phyloP scores from a whole-genome alignment of 2,888 invertebrate genomes.

The Agrotis ipsilon region DNA sequence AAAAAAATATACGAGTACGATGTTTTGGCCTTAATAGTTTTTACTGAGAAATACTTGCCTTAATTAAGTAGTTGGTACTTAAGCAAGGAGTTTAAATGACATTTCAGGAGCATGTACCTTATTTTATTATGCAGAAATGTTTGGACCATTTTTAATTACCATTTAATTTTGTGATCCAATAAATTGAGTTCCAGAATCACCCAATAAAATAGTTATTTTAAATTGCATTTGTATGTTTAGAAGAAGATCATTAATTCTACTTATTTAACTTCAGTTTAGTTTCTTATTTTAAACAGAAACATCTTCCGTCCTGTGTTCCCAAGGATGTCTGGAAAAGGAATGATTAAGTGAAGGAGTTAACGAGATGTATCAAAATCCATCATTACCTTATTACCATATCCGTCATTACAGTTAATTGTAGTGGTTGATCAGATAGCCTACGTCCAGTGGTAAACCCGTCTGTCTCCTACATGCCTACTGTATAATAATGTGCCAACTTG shows the following conservation, averaged over 20 bases:
- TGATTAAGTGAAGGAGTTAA: constrained; percentile 6
- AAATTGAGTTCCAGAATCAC: constrained; percentile 34
- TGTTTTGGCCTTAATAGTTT: constrained; percentile 61
- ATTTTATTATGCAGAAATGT: constrained; percentile 58
- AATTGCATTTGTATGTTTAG: constrained; percentile 24
- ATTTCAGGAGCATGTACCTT: constrained; percentile 53
- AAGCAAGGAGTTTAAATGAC: constrained; percentile 63
- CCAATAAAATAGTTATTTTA: constrained; percentile 36
- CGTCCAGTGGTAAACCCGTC: constrained; percentile 33
- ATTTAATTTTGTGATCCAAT: constrained; percentile 38
- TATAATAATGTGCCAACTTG: constrained; percentile 27
- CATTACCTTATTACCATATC: constrained; percentile 47
- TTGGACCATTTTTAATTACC: constrained; percentile 53
- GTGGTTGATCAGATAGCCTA: constrained; percentile 44
- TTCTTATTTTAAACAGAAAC: neutral
- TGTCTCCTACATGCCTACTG: constrained; percentile 21
- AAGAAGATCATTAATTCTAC: constrained; percentile 12
- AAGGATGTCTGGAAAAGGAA: constrained; percentile 18
- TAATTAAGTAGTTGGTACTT: constrained; percentile 67
- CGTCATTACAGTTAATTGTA: constrained; percentile 52
- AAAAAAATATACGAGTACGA: constrained; percentile 59
- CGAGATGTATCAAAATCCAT: constrained; percentile 31
- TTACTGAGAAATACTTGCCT: constrained; percentile 65
- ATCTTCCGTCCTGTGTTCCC: constrained; percentile 6
- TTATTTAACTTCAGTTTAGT: neutral